Evolutionary conservation across 2,797 vertebrate species (phyloP).

Genomic region (Pangasius mekongensis): DNA sequence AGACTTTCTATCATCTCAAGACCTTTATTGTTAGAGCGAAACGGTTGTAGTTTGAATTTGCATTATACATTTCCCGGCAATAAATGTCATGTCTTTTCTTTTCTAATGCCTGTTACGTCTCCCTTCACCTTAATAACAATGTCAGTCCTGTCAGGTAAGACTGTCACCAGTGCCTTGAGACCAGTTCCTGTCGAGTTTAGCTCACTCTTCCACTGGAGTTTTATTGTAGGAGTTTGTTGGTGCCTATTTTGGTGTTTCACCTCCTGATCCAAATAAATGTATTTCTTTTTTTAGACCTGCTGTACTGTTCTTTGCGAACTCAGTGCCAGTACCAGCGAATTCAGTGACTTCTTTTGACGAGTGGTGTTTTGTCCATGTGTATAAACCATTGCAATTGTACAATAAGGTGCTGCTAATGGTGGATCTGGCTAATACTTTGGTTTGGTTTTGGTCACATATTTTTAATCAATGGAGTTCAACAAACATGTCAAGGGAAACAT

Average conservation of each 20-base stretch:
- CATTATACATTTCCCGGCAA: not conserved
- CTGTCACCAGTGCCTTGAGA: too few species aligned
- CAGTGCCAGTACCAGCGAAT: not conserved
- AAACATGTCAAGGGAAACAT: not conserved
- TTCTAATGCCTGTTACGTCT: not conserved
- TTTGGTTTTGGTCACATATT: not conserved
- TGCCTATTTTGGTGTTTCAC: not conserved
- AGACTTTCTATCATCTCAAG: not conserved
- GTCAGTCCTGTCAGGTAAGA: not conserved
- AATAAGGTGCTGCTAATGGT: not conserved
- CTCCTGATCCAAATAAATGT: not conserved
- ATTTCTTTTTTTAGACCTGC: not conserved
- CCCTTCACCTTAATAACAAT: slow-evolving; percentile 1
- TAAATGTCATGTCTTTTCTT: not conserved
- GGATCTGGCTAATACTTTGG: not conserved
- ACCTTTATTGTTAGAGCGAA: not conserved
- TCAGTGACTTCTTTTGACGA: not conserved
- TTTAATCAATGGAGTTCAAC: not conserved
- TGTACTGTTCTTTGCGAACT: not conserved
- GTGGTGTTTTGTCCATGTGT: not conserved
- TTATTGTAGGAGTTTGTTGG: not conserved
- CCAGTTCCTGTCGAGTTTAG: not conserved
- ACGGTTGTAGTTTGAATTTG: not conserved
- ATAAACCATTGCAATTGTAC: not conserved
- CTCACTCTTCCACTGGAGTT: not conserved